Base-by-base conservation (phyloP, 2,113 vertebrate species). In the Malurus cyaneus region DNA sequence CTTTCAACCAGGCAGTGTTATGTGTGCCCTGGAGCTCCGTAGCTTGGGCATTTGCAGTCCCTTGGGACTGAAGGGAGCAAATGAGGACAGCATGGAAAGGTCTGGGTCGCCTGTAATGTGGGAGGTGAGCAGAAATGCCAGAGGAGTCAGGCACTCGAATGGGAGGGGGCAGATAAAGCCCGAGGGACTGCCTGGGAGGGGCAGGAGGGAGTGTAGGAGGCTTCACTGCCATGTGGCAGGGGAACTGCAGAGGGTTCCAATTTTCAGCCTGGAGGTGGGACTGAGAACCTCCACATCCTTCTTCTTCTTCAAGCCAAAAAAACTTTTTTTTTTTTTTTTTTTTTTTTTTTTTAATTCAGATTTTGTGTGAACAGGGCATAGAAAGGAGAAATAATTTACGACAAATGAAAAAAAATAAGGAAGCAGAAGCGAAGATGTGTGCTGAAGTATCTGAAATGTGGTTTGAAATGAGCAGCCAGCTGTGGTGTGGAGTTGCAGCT, bases 71-170 rank as follows among this genome's bases (percentile, higher is more conserved):
- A 53, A 60, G 36, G n/a, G 92, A 85, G 73, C 89, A 91, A 78
- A 66, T 52, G 53, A 86, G 74, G 85, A 79, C 85, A 80, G 32
- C 0, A 2, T 4, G 7, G 46, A 92, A 86, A 93, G 67, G 66
- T 57, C 90, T 6, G 32, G 62, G 70, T 92, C 0, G 59, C 46
- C 73, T 90, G 62, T 95, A 80, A 80, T 2, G 92, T 96, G 88
- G 95, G 90, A 86, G 82, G 82, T 39, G 67, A 73, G 82, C 64
- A 94, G 79, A 93, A 94, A 96, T 96, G 92, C 92, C 52, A 14
- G 73, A 94, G 73, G 73, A 96, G 94, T 96, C 93, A 96, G 92
- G 93, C 80, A 23, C 69, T 94, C 81, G 93, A 96, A 95, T 89
- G 77, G 89, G 69, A 95, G 84, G 77, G 56, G 87, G 92, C 80